Evolutionary conservation across 1,140 invertebrate species (phyloP).

Genomic region (Drosophila nigrodunni): DNA sequence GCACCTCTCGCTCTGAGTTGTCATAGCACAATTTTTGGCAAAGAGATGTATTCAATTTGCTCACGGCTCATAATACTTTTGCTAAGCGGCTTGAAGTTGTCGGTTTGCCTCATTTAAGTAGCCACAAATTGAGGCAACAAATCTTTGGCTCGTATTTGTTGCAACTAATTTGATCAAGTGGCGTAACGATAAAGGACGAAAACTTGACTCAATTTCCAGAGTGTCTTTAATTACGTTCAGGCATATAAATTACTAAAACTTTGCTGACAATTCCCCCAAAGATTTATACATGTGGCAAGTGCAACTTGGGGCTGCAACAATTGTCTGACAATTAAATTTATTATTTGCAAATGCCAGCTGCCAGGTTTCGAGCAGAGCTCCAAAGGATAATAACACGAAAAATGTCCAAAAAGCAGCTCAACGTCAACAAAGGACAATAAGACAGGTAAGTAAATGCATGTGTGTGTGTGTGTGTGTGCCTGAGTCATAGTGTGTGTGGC

Average conservation of each 20-base stretch:
- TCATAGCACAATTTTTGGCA: constrained; percentile 52
- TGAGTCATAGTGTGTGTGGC: background rate
- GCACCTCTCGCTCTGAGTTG: constrained; percentile 41
- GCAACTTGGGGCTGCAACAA: constrained; percentile 5
- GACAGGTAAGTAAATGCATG: background rate
- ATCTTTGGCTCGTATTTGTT: constrained; percentile 10
- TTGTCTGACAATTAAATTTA: constrained; percentile 59
- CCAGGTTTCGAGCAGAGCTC: background rate
- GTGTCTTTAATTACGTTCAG: constrained; percentile 28
- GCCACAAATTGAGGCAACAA: constrained; percentile 57
- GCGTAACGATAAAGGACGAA: constrained; percentile 22
- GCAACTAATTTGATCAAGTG: constrained; percentile 51
- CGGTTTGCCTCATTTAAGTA: constrained; percentile 40
- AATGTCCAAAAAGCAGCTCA: constrained; percentile 32
- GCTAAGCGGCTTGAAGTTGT: constrained; percentile 65
- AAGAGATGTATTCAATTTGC: constrained; percentile 68
- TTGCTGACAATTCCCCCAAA: constrained; percentile 1
- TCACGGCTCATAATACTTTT: constrained; percentile 41
- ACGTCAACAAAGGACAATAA: constrained; percentile 2
- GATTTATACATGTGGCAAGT: constrained; percentile 28
- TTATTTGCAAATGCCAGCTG: constrained; percentile 30
- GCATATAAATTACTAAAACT: constrained; percentile 31
- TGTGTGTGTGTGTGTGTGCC: background rate
- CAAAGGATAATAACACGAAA: constrained; percentile 43
- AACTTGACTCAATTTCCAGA: constrained; percentile 1